Percentiles rank a stretch among this genome's conserved stretches.
Conservation (phyloP, 2,888 invertebrate species). For the Mactromeris polynyma region DNA sequence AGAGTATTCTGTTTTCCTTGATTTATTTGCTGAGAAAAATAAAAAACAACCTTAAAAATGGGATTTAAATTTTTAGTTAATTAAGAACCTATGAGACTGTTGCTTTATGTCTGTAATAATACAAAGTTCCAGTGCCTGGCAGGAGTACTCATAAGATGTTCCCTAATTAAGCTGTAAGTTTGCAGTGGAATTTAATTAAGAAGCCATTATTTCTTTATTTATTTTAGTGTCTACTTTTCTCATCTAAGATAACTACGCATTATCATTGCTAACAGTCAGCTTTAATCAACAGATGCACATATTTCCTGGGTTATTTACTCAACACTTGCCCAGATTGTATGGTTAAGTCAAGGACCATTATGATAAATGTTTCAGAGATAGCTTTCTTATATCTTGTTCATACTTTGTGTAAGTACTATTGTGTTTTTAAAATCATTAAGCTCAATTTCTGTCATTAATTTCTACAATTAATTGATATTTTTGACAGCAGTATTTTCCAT, state of each 20-base stretch:
- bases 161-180: neutral
- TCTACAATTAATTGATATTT: neutral
- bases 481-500: neutral
- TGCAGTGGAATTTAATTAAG: neutral
- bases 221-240: neutral
- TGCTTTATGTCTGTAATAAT: neutral
- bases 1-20: no score
- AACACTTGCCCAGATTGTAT: neutral
- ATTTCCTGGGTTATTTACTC: neutral
- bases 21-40: no score
- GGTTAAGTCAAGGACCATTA: no score
- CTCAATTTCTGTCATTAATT: no score
- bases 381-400: no score
- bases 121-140: neutral
- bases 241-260: neutral
- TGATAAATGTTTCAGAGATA: no score
- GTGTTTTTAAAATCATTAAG: no score
- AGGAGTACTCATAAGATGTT: neutral
- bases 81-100: neutral
- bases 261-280: neutral
- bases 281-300: neutral
- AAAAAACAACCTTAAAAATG: neutral
- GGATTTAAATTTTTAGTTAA: neutral
- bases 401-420: no score
- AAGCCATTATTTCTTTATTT: neutral